Conservation (phyloP, 2,888 invertebrate species). For the Lathronympha strigana region DNA sequence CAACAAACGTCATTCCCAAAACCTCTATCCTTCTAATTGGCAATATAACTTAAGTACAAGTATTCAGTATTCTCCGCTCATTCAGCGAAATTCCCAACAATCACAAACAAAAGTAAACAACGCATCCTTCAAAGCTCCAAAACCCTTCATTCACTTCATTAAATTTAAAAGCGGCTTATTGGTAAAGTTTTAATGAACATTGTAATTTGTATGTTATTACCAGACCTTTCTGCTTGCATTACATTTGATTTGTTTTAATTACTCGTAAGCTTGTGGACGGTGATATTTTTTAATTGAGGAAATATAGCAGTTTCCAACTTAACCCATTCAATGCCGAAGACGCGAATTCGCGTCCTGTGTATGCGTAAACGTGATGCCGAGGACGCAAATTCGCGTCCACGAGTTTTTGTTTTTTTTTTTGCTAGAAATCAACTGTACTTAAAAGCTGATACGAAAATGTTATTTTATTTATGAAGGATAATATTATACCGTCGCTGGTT, state of each 20-base stretch:
- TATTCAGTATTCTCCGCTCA: not conserved
- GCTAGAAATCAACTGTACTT: too few relatives aligned
- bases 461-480: too few relatives aligned
- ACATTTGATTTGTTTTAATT: not conserved
- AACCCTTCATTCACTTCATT: constrained; percentile 18
- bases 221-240: constrained; percentile 15
- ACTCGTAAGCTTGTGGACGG: not conserved
- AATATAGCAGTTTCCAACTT: too few relatives aligned
- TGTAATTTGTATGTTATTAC: constrained; percentile 30
- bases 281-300: too few relatives aligned
- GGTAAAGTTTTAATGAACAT: constrained; percentile 35
- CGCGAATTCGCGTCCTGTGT: too few relatives aligned
- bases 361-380: too few relatives aligned
- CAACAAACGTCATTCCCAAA: too few relatives aligned
- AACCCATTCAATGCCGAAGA: too few relatives aligned
- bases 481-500: too few relatives aligned
- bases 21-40: not conserved
- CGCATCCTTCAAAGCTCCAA: constrained; percentile 20
- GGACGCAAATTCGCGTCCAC: too few relatives aligned
- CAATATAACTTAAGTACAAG: not conserved
- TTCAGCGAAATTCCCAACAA: constrained; percentile 9
- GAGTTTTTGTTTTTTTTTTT: too few relatives aligned
- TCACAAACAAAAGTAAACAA: constrained; percentile 18
- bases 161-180: constrained; percentile 31
- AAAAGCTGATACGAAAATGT: too few relatives aligned